These are phyloP conservation scores for Accipiter virgatus DNA, from an alignment of 2,113 vertebrate genomes.

Conservation along the genomic window DNA sequence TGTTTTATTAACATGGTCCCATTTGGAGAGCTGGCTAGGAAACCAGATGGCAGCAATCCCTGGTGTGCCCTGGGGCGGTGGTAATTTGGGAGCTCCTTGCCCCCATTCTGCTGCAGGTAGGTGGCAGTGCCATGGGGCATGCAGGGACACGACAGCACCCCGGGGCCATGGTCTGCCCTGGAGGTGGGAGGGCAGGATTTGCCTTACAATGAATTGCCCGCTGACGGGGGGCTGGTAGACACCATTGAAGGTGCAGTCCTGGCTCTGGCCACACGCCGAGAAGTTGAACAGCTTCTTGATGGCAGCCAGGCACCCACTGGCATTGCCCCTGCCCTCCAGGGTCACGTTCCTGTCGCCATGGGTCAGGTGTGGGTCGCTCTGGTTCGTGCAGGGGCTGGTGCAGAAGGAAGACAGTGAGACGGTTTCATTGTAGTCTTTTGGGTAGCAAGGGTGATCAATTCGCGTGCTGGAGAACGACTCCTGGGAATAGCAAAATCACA, in stretches of 20 bases:
- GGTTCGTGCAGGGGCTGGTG: conserved; percentile 65
- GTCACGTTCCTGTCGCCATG: background rate
- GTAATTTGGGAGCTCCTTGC: background rate
- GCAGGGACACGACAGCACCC: background rate
- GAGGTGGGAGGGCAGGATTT: background rate
- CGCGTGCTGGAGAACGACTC: background rate
- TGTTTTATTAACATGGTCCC: background rate
- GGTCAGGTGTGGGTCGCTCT: background rate
- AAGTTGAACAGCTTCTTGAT: conserved; percentile 71
- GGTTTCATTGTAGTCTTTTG: conserved; percentile 42
- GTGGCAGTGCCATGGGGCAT: background rate
- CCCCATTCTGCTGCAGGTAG: background rate
- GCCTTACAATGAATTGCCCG: conserved; percentile 74
- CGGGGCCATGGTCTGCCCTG: accelerated
- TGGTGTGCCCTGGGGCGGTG: background rate
- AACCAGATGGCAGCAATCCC: background rate
- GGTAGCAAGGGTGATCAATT: conserved; percentile 75
- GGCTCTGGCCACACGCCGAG: conserved; percentile 5
- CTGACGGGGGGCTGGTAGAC: conserved; percentile 68
- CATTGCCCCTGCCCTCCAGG: conserved; percentile 64
- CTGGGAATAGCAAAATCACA: background rate
- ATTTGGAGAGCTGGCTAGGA: background rate
- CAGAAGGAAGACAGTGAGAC: conserved; percentile 32
- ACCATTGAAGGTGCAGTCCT: conserved; percentile 68
- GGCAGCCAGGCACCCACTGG: conserved; percentile 33